These are phyloP conservation scores for Nothobranchius furzeri DNA, from an alignment of 2,113 vertebrate genomes.

Conservation along the genomic window DNA sequence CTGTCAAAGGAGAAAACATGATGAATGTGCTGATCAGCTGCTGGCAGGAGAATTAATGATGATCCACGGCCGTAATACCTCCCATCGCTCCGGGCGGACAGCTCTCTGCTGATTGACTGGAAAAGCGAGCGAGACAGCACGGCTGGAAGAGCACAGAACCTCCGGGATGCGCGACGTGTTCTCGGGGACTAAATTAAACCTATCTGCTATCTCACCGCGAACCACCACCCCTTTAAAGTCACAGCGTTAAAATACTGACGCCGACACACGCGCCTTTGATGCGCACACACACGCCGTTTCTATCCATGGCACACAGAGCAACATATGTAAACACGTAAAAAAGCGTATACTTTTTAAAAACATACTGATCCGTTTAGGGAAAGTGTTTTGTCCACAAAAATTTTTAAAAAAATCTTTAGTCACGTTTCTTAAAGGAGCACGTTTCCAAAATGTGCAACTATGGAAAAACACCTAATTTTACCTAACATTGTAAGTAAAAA, in stretches of 20 bases:
- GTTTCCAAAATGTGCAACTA: no score
- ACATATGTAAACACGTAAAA: no score
- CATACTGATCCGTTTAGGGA: no score
- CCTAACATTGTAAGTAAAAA: no score
- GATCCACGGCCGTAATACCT: conserved; percentile 57
- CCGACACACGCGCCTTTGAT: not conserved
- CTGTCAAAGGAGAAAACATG: conserved; percentile 77
- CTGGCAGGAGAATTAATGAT: conserved; percentile 21
- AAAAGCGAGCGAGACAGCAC: not conserved
- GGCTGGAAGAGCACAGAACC: conserved; percentile 2
- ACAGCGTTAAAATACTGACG: conserved; percentile 46
- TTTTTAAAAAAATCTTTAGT: no score
- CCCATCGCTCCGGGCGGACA: conserved; percentile 66
- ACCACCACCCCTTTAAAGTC: conserved; percentile 78
- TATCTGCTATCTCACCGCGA: conserved; percentile 59
- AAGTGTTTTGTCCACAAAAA: no score
- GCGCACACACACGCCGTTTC: not conserved
- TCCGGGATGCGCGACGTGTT: conserved; percentile 41
- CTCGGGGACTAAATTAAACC: conserved; percentile 57
- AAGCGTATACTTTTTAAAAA: no score
- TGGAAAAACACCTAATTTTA: no score
- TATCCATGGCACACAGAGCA: no score
- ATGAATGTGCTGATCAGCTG: conserved; percentile 40
- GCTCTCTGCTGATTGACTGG: conserved; percentile 6
- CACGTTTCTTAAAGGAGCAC: no score